A percentile compares a stretch with the other conserved stretches of the same genome.
Evolutionary conservation across 2,797 vertebrate genomes (phyloP).

Genomic region (Tadarida brasiliensis): DNA sequence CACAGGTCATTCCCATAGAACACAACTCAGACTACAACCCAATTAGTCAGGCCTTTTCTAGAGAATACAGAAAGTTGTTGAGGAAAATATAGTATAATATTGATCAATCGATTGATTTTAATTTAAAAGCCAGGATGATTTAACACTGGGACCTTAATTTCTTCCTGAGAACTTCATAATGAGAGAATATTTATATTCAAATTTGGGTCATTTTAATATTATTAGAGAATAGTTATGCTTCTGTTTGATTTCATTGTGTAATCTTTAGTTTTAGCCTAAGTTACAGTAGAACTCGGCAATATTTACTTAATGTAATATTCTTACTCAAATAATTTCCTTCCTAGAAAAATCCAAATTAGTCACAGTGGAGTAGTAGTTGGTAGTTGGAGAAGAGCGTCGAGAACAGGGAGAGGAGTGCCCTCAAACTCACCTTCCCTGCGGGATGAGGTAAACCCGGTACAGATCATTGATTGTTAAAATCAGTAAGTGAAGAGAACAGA

Average conservation of each 20-base stretch:
- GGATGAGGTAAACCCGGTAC: neutral
- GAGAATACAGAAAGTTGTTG: neutral
- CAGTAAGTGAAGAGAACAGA: neutral
- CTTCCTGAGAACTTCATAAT: conserved; percentile 3
- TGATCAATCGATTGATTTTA: neutral
- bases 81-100: conserved; percentile 22
- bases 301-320: neutral
- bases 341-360: neutral
- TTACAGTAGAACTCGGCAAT: neutral
- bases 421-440: neutral
- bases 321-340: neutral
- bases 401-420: neutral
- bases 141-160: neutral
- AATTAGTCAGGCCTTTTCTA: neutral
- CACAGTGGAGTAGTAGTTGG: neutral
- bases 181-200: neutral
- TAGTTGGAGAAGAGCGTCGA: neutral
- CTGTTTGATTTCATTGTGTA: neutral
- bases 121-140: neutral
- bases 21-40: neutral
- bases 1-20: neutral
- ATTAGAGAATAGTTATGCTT: neutral
- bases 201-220: neutral
- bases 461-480: neutral
- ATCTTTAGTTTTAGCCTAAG: neutral